Evolutionary conservation across 2,888 invertebrate species (phyloP), one percentile per base, ranked within the genome.

Genomic region (Dexiosoma caninum): DNA sequence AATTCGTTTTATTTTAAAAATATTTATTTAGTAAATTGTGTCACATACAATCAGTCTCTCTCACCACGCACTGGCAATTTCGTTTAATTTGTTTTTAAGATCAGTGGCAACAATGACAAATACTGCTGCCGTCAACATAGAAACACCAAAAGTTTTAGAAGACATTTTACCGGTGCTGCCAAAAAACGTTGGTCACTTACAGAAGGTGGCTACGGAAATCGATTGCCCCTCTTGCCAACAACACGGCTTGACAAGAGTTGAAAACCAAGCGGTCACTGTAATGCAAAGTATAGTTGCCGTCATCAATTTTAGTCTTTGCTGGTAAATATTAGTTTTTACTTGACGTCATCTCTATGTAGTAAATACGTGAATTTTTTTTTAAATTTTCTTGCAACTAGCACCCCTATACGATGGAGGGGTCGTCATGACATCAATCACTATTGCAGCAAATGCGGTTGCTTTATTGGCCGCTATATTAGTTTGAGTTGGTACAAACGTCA

Each of bases 371-470:
- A 6, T 9, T n/a, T 9, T 14, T 27, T 9, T 27, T 1, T 2
- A 51, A 8, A 40, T 35, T 35, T 19, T 60, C 3, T 16, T 57
- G 0, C n/a, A 9, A n/a, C 35, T 10, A 89, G 89, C 80, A 85
- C 84, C 40, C 88, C 88, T 53, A 87, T 89, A 44, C 83, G 83
- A 44, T 89, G 89, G 89, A 57, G 51, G 9, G 88, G 89, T 2
- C 85, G 89, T 1, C 85, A 87, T 16, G 89, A 89, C 60, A 83
- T 86, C 42, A 89, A 89, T 83, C 89, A 89, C 69, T 89, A 89
- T 66, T 89, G 89, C 81, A 84, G 86, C 49, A 82, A 85, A 40
- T 89, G 89, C 44, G 89, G 89, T 57, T 89, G 89, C 51, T 89
- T 85, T 51, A 86, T 89, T 72, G 89, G 89, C n/a, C 86, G 89